These are phyloP conservation scores for Eupeodes corollae DNA, from an alignment of 1,140 invertebrate species.

Conservation along the genomic window DNA sequence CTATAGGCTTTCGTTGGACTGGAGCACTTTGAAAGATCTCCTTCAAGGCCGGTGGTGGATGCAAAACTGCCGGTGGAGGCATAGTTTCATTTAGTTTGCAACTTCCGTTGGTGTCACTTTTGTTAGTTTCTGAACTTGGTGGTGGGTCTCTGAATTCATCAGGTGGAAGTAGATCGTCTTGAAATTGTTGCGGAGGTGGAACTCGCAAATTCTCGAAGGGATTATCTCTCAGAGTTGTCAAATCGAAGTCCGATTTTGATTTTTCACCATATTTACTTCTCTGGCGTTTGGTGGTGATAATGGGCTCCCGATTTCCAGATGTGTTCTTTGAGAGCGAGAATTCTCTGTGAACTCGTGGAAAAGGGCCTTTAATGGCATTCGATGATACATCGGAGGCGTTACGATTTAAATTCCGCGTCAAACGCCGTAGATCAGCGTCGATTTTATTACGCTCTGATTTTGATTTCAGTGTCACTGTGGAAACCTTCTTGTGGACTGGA, in stretches of 20 bases:
- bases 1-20: conserved; percentile 20
- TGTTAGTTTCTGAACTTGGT: conserved; percentile 14
- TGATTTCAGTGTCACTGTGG: conserved; percentile 25
- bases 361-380: neutral
- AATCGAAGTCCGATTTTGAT: conserved; percentile 44
- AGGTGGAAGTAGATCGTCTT: conserved; percentile 62
- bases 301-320: conserved; percentile 23
- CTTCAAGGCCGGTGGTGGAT: conserved; percentile 16
- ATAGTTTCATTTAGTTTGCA: neutral
- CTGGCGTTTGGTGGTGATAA: conserved; percentile 18
- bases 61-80: conserved; percentile 1
- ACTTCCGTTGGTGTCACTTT: neutral
- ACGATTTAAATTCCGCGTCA: neutral
- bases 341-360: too few relatives aligned
- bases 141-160: conserved; percentile 56
- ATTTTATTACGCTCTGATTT: conserved; percentile 19
- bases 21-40: conserved; percentile 13
- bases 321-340: too few relatives aligned
- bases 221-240: conserved; percentile 42
- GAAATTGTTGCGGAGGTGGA: conserved; percentile 73
- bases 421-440: conserved; percentile 21
- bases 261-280: conserved; percentile 31
- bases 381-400: neutral
- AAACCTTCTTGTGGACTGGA: conserved; percentile 26
- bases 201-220: conserved; percentile 62